phyloP scores from a whole-genome alignment of 2,888 invertebrate genomes.

The Pollenia amentaria region DNA sequence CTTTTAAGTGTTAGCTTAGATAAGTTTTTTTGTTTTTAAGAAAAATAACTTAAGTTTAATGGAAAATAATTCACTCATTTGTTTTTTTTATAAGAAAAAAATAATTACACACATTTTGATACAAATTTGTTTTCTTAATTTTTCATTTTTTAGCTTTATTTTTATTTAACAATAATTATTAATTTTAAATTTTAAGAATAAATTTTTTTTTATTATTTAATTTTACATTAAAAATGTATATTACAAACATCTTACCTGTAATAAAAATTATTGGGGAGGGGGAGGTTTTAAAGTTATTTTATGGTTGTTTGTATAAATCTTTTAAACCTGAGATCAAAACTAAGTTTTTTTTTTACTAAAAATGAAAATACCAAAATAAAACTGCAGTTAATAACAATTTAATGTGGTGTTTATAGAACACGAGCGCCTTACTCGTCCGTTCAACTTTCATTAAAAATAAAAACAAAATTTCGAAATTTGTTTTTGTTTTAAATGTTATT shows the following conservation, averaged over 20 bases:
- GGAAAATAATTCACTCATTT: conserved; percentile 25
- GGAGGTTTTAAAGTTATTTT: background rate
- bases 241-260: conserved; percentile 61
- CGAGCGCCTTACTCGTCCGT: too few species aligned
- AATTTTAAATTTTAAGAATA: conserved; percentile 39
- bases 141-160: conserved; percentile 39
- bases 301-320: background rate
- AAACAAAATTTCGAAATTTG: too few species aligned
- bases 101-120: conserved; percentile 65
- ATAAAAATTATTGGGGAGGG: background rate
- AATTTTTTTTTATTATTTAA: conserved; percentile 5
- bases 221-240: conserved; percentile 4
- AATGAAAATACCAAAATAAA: background rate
- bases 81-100: conserved; percentile 37
- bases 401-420: too few species aligned
- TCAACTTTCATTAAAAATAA: too few species aligned
- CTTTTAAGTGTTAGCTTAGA: conserved; percentile 32
- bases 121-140: conserved; percentile 48
- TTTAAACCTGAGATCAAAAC: conserved; percentile 65
- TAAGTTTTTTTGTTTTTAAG: conserved; percentile 9
- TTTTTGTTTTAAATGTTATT: too few species aligned
- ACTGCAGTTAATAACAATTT: background rate
- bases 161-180: conserved; percentile 54
- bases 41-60: conserved; percentile 38
- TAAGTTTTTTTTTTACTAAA: background rate